Evolutionary conservation across 1,140 invertebrate genomes (phyloP), one percentile per base, ranked within the genome.

Genomic region (Eueides isabella): DNA sequence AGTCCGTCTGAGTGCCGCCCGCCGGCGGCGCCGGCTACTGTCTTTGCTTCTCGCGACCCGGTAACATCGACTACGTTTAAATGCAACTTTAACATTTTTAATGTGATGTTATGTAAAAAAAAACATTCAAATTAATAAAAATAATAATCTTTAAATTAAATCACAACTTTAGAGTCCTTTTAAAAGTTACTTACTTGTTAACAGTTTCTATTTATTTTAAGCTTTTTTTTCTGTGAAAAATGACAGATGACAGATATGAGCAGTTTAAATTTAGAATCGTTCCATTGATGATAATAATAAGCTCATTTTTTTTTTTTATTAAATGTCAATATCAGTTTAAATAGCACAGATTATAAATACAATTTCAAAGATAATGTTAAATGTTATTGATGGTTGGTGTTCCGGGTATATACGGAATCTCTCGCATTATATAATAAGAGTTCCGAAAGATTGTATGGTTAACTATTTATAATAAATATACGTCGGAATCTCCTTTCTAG

Each of bases 1-100:
- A 92, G 72, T 93, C 92, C 12, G 92, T 93, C 82, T 93, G 92
- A 93, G 87, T 85, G 74, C 82, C 79, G 78, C 82, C 75, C 28
- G 69, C 89, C 90, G 87, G 89, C 86, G 68, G 62, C 63, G 69
- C 77, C 87, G 86, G 86, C 85, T 82, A 79, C 26, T 90, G 90
- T 81, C 90, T 86, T 71, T 90, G 89, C 76, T 90, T 89, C 83
- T 87, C 86, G 85, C 82, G 83, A 74, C 84, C 81, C 74, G 84
- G 83, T 70, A 84, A 88, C 82, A 88, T 88, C 61, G 86, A 89
- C 76, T 82, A 85, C 74, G 89, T 91, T 65, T 92, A 38, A 16
- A 38, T 14, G 5, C 14, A 38, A 38, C 4, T 16, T 38, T 14
- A 38, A 38, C 14, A 33, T 33, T 11, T 33, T 33, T 33, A 33